A percentile compares a stretch with the other conserved stretches of the same genome.
Conservation (phyloP, 2,113 vertebrate species). For the Prionailurus bengalensis region DNA sequence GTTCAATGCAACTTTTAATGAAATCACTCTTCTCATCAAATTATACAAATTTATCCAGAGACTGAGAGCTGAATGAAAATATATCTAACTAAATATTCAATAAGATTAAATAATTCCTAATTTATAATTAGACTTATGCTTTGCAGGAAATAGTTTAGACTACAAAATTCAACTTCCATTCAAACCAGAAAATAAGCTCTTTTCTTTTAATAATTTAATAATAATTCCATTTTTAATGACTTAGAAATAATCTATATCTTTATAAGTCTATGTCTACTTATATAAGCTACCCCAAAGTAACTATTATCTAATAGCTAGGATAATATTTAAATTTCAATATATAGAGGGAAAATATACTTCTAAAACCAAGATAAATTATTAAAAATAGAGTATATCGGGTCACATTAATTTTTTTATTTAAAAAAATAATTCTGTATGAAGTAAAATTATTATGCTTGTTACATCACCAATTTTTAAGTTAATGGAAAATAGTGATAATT, state of each 20-base stretch:
- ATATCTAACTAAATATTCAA: constrained; percentile 59
- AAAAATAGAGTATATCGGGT: not conserved
- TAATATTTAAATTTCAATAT: not conserved
- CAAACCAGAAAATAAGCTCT: not conserved
- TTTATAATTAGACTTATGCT: not conserved
- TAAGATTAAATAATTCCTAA: constrained; percentile 54
- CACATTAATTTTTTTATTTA: not conserved
- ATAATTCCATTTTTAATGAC: not conserved
- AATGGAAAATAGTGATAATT: not conserved
- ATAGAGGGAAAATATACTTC: not conserved
- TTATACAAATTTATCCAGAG: constrained; percentile 51
- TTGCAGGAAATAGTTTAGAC: not conserved
- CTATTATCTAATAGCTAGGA: not conserved
- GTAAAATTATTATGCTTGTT: not conserved
- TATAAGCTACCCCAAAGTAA: not conserved
- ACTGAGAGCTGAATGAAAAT: constrained; percentile 4
- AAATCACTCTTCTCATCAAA: constrained; percentile 47
- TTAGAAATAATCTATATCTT: not conserved
- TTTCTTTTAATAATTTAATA: not conserved
- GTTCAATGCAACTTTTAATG: constrained; percentile 29
- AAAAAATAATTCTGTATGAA: not conserved
- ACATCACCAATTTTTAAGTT: not conserved
- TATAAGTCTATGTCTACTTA: not conserved
- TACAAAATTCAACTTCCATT: not conserved
- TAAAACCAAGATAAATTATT: not conserved